Base-by-base conservation (phyloP, 2,113 vertebrate genomes). In the Protomyctophum bolini region DNA sequence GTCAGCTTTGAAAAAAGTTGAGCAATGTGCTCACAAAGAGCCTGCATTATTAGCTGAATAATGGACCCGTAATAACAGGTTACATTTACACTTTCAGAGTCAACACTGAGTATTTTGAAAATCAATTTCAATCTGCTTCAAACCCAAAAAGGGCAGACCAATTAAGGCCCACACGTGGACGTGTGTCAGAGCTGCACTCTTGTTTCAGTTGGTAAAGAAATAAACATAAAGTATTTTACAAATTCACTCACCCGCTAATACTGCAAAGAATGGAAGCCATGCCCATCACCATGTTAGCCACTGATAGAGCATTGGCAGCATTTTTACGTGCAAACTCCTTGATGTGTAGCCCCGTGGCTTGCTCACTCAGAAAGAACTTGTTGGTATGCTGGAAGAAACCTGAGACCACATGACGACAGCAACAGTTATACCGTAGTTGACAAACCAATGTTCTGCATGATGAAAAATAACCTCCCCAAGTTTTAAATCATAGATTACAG, bases 201-300 rank as follows among this genome's bases (percentile, higher is more conserved):
- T 41, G 33, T 41, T 41, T 41, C 33, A 41, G 33, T 6, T 41
- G 33, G 33, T 41, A 41, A 41, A 41, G 33, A 41, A 41, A 41
- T 6, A 41, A 41, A 41, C 3, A 41, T 41, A 41, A 41, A 41
- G 0, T 6, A 41, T 41, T 41, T 41, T 41, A 41, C 33, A 41
- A 41, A 41, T 49, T 6, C 47, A 81, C 95, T 80, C 82, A 95
- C 96, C 95, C 94, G 15, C 92, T 95, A 15, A 98, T 89, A 70
- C 91, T 96, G 92, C 95, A 94, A 81, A 95, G 95, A 70, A 98
- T 87, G 77, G 97, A 98, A 58, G 92, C 89, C 80, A 98, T 93
- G 52, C 97, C 97, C 72, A 95, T 92, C 66, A 97, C 76, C 80
- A 97, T 91, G 88, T 98, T 98, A 77, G 92, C 89, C 72, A 98